These are phyloP conservation scores for Pogonognathellus flavescens DNA, from an alignment of 1,140 invertebrate species.

Conservation along the genomic window DNA sequence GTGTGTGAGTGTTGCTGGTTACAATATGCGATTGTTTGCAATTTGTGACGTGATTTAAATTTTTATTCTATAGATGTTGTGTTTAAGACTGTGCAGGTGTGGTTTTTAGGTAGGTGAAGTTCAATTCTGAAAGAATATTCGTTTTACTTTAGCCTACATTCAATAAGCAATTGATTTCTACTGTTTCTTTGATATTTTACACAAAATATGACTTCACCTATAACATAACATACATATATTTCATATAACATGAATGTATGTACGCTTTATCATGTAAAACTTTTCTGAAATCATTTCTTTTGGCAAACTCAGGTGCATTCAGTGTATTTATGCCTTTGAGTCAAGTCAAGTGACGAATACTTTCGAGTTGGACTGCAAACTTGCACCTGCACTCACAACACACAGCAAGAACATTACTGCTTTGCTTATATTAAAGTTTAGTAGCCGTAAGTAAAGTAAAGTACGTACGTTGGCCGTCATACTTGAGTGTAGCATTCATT, in stretches of 20 bases:
- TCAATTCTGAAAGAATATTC: constrained; percentile 10
- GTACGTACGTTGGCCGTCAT: constrained; percentile 32
- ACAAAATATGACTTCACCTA: neutral
- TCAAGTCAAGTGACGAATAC: constrained; percentile 15
- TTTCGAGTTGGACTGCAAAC: constrained; percentile 18
- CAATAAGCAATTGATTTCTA: constrained; percentile 40
- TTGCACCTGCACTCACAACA: constrained; percentile 13
- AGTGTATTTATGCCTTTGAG: neutral
- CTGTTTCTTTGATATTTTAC: constrained; percentile 19
- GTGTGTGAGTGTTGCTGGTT: neutral
- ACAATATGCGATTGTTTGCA: too few species aligned
- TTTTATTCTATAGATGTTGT: neutral
- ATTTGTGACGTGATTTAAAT: too few species aligned
- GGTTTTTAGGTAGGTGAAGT: constrained; percentile 43
- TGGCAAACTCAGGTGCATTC: too few species aligned
- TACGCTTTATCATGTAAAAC: too few species aligned
- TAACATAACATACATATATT: too few species aligned
- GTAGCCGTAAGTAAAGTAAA: neutral
- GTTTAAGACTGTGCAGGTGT: constrained; percentile 17
- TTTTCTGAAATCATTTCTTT: too few species aligned
- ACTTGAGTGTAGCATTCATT: constrained; percentile 15
- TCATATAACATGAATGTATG: too few species aligned
- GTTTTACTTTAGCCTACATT: constrained; percentile 46
- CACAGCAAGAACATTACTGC: neutral
- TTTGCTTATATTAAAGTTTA: neutral